A percentile compares a stretch with the other conserved stretches of the same genome.
phyloP scores from a whole-genome alignment of 2,113 vertebrate genomes.

The Kryptolebias marmoratus region DNA sequence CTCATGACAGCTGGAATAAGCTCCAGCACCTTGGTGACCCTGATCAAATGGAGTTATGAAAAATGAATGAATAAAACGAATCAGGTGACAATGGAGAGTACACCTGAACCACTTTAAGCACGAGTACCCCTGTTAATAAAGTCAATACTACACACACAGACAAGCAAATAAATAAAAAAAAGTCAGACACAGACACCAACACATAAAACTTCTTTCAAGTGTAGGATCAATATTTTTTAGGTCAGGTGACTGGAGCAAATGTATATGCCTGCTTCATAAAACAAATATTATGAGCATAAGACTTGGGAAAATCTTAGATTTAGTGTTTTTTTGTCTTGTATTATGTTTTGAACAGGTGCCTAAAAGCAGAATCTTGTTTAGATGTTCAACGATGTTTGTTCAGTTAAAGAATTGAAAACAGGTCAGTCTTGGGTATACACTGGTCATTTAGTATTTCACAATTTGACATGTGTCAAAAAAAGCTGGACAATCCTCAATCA shows the following conservation, averaged over 20 bases:
- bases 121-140: too few species aligned
- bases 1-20: too few species aligned
- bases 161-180: too few species aligned
- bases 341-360: slow-evolving; percentile 15
- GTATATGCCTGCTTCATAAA: slow-evolving; percentile 7
- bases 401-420: slow-evolving; percentile 10
- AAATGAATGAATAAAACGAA: too few species aligned
- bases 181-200: too few species aligned
- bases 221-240: neutral
- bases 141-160: too few species aligned
- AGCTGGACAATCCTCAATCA: slow-evolving; percentile 31
- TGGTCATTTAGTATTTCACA: slow-evolving; percentile 43
- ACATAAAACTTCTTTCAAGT: too few species aligned
- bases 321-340: neutral
- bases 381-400: slow-evolving; percentile 10
- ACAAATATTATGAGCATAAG: neutral
- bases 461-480: slow-evolving; percentile 18
- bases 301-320: neutral
- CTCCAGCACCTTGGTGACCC: too few species aligned
- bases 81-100: too few species aligned
- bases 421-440: slow-evolving; percentile 15
- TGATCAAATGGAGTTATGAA: too few species aligned
- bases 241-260: slow-evolving; percentile 7
- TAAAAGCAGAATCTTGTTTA: neutral
- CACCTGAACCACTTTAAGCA: too few species aligned